A percentile compares a stretch with the other conserved stretches of the same genome.
These are phyloP conservation scores for Aphelinus certus DNA, from an alignment of 1,140 invertebrate species.

Conservation along the genomic window DNA sequence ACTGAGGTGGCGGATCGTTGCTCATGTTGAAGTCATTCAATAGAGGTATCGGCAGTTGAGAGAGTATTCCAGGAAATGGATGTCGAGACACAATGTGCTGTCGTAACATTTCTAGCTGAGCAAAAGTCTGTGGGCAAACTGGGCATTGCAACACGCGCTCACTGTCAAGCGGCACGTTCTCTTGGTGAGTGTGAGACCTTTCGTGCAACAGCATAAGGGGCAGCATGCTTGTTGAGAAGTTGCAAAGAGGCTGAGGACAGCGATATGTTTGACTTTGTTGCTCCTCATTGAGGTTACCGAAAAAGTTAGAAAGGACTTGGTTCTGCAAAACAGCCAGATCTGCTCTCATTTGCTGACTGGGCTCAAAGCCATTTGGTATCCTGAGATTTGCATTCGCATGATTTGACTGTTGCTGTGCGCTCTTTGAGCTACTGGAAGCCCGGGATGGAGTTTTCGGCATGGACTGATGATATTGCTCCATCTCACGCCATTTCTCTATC, in stretches of 20 bases:
- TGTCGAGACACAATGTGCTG: slow-evolving; percentile 70
- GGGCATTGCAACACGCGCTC: slow-evolving; percentile 67
- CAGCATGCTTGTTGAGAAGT: slow-evolving; percentile 87
- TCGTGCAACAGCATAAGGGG: slow-evolving; percentile 93
- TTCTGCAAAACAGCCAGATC: slow-evolving; percentile 63
- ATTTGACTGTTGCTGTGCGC: slow-evolving; percentile 38
- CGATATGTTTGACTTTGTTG: slow-evolving; percentile 79
- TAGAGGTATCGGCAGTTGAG: slow-evolving; percentile 58
- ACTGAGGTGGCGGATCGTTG: slow-evolving; percentile 11
- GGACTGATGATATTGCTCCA: slow-evolving; percentile 65
- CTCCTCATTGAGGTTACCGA: slow-evolving; percentile 67
- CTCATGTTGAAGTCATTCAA: slow-evolving; percentile 42
- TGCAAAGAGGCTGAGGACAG: slow-evolving; percentile 86
- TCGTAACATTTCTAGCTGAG: slow-evolving; percentile 69
- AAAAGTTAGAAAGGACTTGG: slow-evolving; percentile 69
- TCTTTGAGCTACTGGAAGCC: slow-evolving; percentile 43
- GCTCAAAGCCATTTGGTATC: slow-evolving; percentile 70
- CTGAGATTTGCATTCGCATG: slow-evolving; percentile 68
- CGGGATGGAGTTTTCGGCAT: slow-evolving; percentile 41
- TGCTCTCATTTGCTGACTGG: slow-evolving; percentile 46
- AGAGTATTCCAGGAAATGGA: slow-evolving; percentile 65
- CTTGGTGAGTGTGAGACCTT: slow-evolving; percentile 74
- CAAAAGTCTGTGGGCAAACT: slow-evolving; percentile 69
- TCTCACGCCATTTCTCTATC: slow-evolving; percentile 75
- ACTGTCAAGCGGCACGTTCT: slow-evolving; percentile 40